These are phyloP conservation scores for Mesoclemmys tuberculata DNA, from an alignment of 2,113 vertebrate species.

Conservation along the genomic window DNA sequence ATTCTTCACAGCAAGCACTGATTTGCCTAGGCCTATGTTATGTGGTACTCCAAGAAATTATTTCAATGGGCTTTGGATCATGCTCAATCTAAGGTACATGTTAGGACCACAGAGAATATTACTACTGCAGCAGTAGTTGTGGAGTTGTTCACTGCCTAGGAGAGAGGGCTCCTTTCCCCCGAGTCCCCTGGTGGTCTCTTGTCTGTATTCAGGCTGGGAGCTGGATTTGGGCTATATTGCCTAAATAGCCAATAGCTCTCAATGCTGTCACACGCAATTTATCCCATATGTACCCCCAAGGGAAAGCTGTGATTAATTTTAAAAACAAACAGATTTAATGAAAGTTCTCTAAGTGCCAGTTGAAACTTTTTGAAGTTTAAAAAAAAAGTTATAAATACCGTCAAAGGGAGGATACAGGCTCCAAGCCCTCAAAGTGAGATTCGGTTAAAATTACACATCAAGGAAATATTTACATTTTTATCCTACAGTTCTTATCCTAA, in stretches of 20 bases:
- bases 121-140: neutral
- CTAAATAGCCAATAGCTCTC: neutral
- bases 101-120: neutral
- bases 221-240: neutral
- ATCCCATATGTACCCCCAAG: neutral
- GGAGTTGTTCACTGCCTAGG: neutral
- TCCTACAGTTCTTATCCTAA: neutral
- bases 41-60: neutral
- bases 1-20: neutral
- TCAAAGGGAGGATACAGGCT: neutral
- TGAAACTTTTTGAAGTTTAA: neutral
- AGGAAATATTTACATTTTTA: accelerated
- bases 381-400: neutral
- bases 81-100: neutral
- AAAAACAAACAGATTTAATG: neutral
- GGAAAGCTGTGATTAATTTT: neutral
- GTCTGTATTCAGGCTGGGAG: neutral
- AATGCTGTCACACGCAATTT: neutral
- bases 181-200: neutral
- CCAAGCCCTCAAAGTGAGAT: neutral
- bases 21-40: neutral
- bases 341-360: neutral
- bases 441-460: neutral
- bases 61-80: neutral
- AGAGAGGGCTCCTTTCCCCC: neutral